phyloP scores from a whole-genome alignment of 2,797 vertebrate genomes.

The Bucorvus abyssinicus region DNA sequence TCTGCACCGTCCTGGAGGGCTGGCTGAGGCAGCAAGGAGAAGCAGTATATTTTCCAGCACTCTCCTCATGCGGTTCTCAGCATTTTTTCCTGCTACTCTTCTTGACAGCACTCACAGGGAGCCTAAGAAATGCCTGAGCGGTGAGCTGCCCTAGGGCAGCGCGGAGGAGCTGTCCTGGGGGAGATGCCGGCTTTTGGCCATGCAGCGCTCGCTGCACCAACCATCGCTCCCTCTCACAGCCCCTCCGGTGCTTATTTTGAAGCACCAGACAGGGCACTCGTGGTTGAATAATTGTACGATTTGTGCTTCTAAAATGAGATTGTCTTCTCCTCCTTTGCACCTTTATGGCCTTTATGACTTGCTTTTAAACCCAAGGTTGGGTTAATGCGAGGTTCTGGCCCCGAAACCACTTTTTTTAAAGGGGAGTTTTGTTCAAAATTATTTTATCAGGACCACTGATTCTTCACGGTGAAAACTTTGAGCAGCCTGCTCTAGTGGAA shows the following conservation, averaged over 20 bases:
- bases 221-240: neutral
- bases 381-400: neutral
- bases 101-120: neutral
- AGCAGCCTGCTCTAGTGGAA: neutral
- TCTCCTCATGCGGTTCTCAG: neutral
- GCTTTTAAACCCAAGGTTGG: neutral
- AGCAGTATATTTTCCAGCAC: neutral
- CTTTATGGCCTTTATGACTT: neutral
- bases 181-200: neutral
- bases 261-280: neutral
- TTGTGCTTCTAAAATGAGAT: neutral
- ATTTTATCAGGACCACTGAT: neutral
- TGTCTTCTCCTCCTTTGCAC: neutral
- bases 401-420: fast-evolving
- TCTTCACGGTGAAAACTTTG: neutral
- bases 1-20: neutral
- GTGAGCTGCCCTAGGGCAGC: neutral
- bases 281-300: neutral
- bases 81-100: neutral
- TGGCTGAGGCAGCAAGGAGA: fast-evolving
- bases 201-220: neutral
- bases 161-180: fast-evolving
- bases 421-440: neutral
- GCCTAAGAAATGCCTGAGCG: neutral
- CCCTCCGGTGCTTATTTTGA: neutral